Conservation (phyloP, 2,888 invertebrate genomes). For the Cheilosia impressa region DNA sequence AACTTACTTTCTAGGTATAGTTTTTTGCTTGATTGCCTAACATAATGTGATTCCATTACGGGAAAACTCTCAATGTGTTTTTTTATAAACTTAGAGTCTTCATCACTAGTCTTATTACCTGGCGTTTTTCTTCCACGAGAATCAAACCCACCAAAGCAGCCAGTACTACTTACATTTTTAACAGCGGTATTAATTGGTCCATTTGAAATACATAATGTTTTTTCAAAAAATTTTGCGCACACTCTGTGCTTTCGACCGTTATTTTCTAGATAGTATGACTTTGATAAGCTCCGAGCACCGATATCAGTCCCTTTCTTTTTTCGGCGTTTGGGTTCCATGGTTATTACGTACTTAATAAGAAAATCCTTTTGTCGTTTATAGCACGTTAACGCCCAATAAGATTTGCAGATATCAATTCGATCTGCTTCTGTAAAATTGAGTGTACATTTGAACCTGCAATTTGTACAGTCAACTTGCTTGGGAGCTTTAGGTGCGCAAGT, state of each 20-base stretch:
- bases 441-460: constrained; percentile 3
- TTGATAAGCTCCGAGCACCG: neutral
- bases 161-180: too few relatives aligned
- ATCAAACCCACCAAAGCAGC: too few relatives aligned
- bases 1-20: too few relatives aligned
- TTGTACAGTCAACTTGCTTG: too few relatives aligned
- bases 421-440: neutral
- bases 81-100: too few relatives aligned
- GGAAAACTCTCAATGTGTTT: too few relatives aligned
- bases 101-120: too few relatives aligned
- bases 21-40: too few relatives aligned
- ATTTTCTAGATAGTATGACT: constrained; percentile 2
- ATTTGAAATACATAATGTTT: neutral
- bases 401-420: too few relatives aligned
- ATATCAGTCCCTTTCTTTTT: constrained; percentile 2
- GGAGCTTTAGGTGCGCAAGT: too few relatives aligned
- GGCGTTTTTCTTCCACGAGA: too few relatives aligned
- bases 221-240: neutral
- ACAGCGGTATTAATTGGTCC: neutral
- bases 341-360: neutral
- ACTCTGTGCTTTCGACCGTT: constrained; percentile 8
- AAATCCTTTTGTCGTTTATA: constrained; percentile 12
- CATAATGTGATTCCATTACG: too few relatives aligned
- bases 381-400: neutral
- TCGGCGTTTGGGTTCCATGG: constrained; percentile 25